These are phyloP conservation scores for Danio choprae DNA, from an alignment of 2,797 vertebrate species.

Conservation along the genomic window DNA sequence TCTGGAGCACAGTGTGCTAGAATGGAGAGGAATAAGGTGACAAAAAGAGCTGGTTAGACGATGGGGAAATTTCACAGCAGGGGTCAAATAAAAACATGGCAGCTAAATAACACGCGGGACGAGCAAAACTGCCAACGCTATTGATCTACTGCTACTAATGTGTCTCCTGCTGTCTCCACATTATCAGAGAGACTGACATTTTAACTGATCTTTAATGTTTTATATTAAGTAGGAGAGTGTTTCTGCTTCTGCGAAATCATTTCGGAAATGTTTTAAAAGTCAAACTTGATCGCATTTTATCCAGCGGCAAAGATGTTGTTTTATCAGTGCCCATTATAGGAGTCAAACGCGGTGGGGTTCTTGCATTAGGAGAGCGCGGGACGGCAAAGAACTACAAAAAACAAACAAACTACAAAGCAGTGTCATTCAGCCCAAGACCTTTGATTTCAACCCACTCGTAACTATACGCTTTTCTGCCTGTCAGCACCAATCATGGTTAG, in stretches of 20 bases:
- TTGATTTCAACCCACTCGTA: constrained; percentile 62
- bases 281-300: constrained; percentile 21
- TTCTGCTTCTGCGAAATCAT: neutral
- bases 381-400: constrained; percentile 47
- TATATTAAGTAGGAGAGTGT: constrained; percentile 4
- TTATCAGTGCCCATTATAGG: constrained; percentile 4
- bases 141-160: neutral
- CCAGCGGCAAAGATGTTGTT: neutral
- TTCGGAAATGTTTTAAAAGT: neutral
- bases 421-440: constrained; percentile 47
- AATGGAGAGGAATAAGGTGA: constrained; percentile 75
- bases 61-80: constrained; percentile 19
- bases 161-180: constrained; percentile 11
- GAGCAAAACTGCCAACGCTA: neutral
- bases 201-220: constrained; percentile 26
- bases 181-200: constrained; percentile 23
- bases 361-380: constrained; percentile 18
- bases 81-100: constrained; percentile 13
- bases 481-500: constrained; percentile 65
- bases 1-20: constrained; percentile 33
- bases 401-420: constrained; percentile 52
- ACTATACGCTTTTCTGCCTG: constrained; percentile 65
- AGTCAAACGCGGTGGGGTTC: constrained; percentile 3
- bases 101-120: constrained; percentile 9
- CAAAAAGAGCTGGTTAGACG: constrained; percentile 69